Base-by-base conservation (phyloP, 1,140 invertebrate species). In the Drosophila pallidifrons region DNA sequence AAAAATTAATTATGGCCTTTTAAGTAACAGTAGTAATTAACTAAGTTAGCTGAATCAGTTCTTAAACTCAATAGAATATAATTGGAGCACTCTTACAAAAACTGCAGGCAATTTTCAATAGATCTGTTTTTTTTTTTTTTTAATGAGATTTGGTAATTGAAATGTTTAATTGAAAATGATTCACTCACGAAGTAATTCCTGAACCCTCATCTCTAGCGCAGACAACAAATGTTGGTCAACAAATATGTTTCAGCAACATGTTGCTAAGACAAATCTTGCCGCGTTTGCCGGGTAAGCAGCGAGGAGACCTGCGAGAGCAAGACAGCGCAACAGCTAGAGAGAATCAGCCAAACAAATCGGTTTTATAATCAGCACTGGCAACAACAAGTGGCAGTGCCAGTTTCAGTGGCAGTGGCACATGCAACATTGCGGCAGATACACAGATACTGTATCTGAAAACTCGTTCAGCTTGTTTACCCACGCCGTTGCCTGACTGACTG, bases 401-500 rank as follows among this genome's bases (percentile, higher is more conserved):
- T 72, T 38, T 30, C 64, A 60, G 64, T 73, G 55, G 55, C 70
- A 69, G 32, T 54, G 35, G 51, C 63, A 46, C 66, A 70, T 75
- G 68, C 72, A 75, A 70, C 72, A 58, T 41, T 49, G 65, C 63
- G 70, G 70, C 54, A 73, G 54, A 73, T 72, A 72, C 63, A 51
- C 63, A 58, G 69, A 66, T 54, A 47, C 54, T 43, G 25, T 73
- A 74, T 32, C 58, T 45, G 58, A 58, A 82, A 86, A 86, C 82
- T 79, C 68, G 82, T 86, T 86, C 83, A 63, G 83, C 82, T 88
- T 68, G 82, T 86, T 86, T 82, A 71, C 72, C 79, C 82, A 79
- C 69, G 82, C 82, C 51, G 32, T 55, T 52, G 77, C 35, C 52
- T 43, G 67, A 16, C 45, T 38, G 51, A 15, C 67, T 60, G 38